Conservation (phyloP, 2,888 invertebrate species). For the Cheilosia urbana region DNA sequence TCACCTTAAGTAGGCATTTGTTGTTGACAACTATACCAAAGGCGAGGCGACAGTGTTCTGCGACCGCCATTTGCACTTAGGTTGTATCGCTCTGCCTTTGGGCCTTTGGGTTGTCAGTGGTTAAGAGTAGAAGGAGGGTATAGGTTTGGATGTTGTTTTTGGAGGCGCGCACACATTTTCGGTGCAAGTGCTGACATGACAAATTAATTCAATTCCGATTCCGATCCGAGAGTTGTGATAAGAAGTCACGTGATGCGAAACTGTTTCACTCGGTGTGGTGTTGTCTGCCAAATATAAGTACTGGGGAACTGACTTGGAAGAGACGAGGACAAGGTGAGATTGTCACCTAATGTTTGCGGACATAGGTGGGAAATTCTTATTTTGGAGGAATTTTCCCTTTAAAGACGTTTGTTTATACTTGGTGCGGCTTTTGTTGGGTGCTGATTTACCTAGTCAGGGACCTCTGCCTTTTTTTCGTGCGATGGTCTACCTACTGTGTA, state of each 20-base stretch:
- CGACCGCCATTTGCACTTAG: slow-evolving; percentile 71
- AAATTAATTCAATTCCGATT: slow-evolving; percentile 75
- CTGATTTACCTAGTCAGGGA: too few species aligned
- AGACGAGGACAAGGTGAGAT: too few species aligned
- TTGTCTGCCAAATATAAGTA: not conserved
- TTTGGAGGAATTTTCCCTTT: too few species aligned
- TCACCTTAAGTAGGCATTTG: slow-evolving; percentile 75
- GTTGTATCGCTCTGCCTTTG: slow-evolving; percentile 39
- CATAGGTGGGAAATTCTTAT: too few species aligned
- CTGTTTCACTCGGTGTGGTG: not conserved
- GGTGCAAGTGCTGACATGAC: slow-evolving; percentile 75
- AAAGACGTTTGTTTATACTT: too few species aligned
- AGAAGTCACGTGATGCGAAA: slow-evolving; percentile 60
- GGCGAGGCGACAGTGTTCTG: slow-evolving; percentile 55
- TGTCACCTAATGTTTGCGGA: too few species aligned
- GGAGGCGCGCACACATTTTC: slow-evolving; percentile 53
- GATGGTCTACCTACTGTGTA: too few species aligned
- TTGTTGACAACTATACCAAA: slow-evolving; percentile 71
- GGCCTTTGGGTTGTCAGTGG: not conserved
- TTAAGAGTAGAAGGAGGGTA: not conserved
- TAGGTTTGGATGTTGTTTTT: slow-evolving; percentile 27
- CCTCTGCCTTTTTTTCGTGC: too few species aligned
- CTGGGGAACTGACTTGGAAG: too few species aligned
- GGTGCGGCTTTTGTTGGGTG: too few species aligned
- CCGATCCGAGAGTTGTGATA: slow-evolving; percentile 73